Percentiles rank a stretch among this genome's conserved stretches.
These are phyloP conservation scores for Brotula barbata DNA, from an alignment of 2,797 vertebrate genomes.

Conservation along the genomic window DNA sequence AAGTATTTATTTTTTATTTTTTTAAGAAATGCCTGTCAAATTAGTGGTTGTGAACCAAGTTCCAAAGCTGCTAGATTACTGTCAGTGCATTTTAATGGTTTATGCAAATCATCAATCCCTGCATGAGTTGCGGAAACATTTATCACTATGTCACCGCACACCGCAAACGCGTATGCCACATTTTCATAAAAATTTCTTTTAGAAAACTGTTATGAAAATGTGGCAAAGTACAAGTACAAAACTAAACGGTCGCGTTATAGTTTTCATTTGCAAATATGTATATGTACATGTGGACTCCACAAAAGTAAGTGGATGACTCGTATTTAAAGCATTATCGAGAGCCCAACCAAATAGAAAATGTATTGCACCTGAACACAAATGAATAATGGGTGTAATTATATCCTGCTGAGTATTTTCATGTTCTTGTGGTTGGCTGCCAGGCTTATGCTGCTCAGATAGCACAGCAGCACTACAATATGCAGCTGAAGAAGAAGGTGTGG, in stretches of 20 bases:
- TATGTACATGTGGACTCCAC: constrained; percentile 1
- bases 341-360: constrained; percentile 14
- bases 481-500: constrained; percentile 89
- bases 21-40: constrained; percentile 5
- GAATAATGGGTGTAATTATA: constrained; percentile 39
- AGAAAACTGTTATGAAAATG: no score
- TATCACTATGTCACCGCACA: constrained; percentile 19
- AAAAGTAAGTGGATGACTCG: constrained; percentile 12
- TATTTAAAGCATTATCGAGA: constrained; percentile 19
- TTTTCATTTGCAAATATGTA: background rate
- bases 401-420: constrained; percentile 41
- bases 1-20: background rate
- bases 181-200: constrained; percentile 18
- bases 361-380: constrained; percentile 20
- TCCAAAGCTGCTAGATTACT: constrained; percentile 13
- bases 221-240: no score
- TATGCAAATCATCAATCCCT: constrained; percentile 40
- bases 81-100: constrained; percentile 28
- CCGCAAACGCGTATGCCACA: constrained; percentile 26
- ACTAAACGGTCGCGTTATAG: background rate
- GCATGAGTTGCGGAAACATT: constrained; percentile 18
- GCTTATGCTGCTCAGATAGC: constrained; percentile 76
- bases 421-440: constrained; percentile 56
- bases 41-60: constrained; percentile 12
- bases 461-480: constrained; percentile 80